Evolutionary conservation across 2,113 vertebrate species (phyloP).

Genomic region (Neolamprologus fasciatus): DNA sequence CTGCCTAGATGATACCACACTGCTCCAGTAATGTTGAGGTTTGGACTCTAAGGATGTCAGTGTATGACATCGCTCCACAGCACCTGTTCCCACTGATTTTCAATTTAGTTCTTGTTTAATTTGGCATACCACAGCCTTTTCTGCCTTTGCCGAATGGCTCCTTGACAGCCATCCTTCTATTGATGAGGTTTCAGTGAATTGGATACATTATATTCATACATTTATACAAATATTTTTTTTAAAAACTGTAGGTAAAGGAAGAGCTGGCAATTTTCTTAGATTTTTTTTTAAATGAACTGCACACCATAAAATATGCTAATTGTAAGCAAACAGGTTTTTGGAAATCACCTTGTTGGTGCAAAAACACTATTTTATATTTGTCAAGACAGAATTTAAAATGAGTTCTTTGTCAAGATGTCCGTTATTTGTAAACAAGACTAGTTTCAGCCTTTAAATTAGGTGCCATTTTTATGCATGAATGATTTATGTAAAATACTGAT

Average conservation of each 20-base stretch:
- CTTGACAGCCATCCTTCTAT: background rate
- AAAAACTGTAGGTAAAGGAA: background rate
- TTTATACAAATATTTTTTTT: too few relatives aligned
- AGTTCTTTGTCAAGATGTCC: background rate
- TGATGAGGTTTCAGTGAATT: rapidly evolving
- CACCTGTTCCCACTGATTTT: background rate
- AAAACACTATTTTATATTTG: background rate
- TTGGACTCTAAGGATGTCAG: background rate
- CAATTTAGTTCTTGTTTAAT: background rate
- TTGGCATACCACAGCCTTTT: background rate
- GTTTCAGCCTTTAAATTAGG: background rate
- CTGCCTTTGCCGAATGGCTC: background rate
- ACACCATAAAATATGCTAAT: background rate
- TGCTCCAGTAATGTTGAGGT: background rate
- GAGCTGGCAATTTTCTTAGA: background rate
- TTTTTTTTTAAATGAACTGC: background rate
- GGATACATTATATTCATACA: background rate
- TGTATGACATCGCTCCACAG: background rate
- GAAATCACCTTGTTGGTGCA: background rate
- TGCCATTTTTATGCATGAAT: background rate
- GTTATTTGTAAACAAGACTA: background rate
- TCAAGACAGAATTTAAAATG: background rate
- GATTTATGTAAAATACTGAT: background rate
- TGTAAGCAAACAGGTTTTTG: background rate
- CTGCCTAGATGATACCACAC: background rate